Base-by-base conservation (phyloP, 2,113 vertebrate genomes). In the Chiloscyllium plagiosum region DNA sequence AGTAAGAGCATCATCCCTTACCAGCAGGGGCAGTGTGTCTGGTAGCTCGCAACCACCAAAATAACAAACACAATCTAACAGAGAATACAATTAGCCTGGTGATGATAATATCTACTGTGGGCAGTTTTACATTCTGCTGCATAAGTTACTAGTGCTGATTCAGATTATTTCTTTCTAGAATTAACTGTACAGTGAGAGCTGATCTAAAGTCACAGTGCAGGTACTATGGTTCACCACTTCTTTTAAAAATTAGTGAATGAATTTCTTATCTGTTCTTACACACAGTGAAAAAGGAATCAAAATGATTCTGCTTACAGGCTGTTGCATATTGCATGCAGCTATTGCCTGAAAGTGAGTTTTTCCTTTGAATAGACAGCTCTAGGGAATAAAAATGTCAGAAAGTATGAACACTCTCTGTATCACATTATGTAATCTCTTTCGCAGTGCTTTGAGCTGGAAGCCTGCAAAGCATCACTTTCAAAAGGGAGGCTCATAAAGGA, bases 191-290 rank as follows among this genome's bases (percentile, higher is more conserved):
- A 47, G 20, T 50, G 68, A 94, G 24, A 20, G 37, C 42, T 94
- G 26, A 70, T 29, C 37, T 70, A 70, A 68, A 47, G 47, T 94
- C 68, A 47, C 37, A 13, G 66, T 26, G 3, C 66, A 70, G 66
- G 19, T 29, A 94, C 68, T 15, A 3, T 12, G 37, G 20, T 70
- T 94, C 66, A 94, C 20, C 29, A 2, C 26, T 20, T 3, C 65
- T 65, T 17, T 65, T 17, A 3, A 37, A 69, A 94, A 33, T 42
- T 2, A 37, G n/a, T 70, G 66, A 70, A 94, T 69, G 22, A 94
- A 47, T 47, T 94, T 47, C 93, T 94, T 69, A 94, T 42, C 37
- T 69, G 92, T 94, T 94, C 66, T 70, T 37, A 24, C 92, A 94
- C 92, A 69, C 24, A 94, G 15, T 94, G 92, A 70, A 94, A 69